phyloP scores from a whole-genome alignment of 2,113 vertebrate genomes.

The Oryzias javanicus region DNA sequence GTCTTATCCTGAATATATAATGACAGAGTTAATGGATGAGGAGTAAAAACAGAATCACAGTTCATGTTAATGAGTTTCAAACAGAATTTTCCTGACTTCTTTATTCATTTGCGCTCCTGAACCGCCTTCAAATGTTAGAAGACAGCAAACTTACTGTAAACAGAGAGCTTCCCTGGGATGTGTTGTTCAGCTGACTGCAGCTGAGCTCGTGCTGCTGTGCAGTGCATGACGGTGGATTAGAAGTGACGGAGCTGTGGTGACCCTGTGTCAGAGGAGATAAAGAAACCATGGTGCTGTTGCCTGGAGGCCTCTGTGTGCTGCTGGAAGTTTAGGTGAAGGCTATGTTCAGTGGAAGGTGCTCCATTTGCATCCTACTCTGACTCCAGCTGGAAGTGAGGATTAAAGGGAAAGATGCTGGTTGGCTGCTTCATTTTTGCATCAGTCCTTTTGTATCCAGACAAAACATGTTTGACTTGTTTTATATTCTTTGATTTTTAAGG shows the following conservation, averaged over 20 bases:
- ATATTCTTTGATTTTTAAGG: too few relatives aligned
- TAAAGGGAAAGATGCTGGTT: background rate
- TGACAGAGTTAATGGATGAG: too few relatives aligned
- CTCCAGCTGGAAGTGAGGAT: constrained; percentile 23
- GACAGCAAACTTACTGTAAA: background rate
- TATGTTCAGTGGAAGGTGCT: constrained; percentile 7
- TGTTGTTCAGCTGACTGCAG: constrained; percentile 7
- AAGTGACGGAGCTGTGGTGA: constrained; percentile 14
- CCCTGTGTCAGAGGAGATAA: constrained; percentile 16
- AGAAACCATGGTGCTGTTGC: background rate
- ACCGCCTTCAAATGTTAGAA: background rate
- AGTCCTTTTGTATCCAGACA: too few relatives aligned
- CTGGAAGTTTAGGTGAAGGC: background rate
- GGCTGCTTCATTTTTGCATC: too few relatives aligned
- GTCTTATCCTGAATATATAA: too few relatives aligned
- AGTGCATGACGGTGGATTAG: constrained; percentile 22
- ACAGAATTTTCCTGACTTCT: too few relatives aligned
- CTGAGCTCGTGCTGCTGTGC: constrained; percentile 19
- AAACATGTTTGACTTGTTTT: too few relatives aligned
- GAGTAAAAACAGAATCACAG: too few relatives aligned
- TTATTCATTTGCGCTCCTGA: too few relatives aligned
- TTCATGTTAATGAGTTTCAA: too few relatives aligned
- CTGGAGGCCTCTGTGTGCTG: constrained; percentile 7
- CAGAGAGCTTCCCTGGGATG: constrained; percentile 29
- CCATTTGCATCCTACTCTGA: background rate